Base-by-base conservation (phyloP, 64 coral and sea anemone genomes). In the Montipora cactus region DNA sequence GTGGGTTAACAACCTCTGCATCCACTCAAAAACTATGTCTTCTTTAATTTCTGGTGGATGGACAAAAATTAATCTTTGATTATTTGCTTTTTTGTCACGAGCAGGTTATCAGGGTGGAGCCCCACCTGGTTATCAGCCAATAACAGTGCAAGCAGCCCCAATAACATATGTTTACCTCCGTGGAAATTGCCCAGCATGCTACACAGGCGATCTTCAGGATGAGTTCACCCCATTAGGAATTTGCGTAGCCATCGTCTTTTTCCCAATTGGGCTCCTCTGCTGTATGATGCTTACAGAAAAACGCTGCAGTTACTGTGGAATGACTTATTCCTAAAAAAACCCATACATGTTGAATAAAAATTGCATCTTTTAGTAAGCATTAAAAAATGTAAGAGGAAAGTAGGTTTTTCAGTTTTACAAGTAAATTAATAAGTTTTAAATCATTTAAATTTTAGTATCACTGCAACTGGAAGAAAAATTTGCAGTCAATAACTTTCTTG, bases 271-370 rank as follows among this genome's bases (percentile, higher is more conserved):
- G 44, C 68, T 97, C 44, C 18, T 97, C 20, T 97, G 96, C 46
- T 97, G 96, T 88, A 16, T 97, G 64, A 5, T 83, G 67, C 75
- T 97, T 4, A 97, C 96, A 73, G 93, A 97, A 91, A 97, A 89
- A 47, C 79, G 93, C 19, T 97, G 96, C 44, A 89, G 57, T 19
- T 75, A 89, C 37, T 97, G 96, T 89, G 96, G 96, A 48, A 95
- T 95, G 96, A 89, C 83, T 14, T 97, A 83, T 79, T 77, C 81
- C 6, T 97, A 55, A 91, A 28, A 28, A 28, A 28, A 28, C 0
- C 28, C 28, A 28, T 28, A 28, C 28, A 28, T 28, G 28, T 28
- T 28, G 28, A 28, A 28, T 28, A 28, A 28, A 28, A 28, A 28
- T 28, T 28, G 28, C 28, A 28, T 28, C 28, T 28, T 28, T 28